Evolutionary conservation across 1,140 invertebrate species (phyloP), one percentile per base, ranked within the genome.

Genomic region (Chelonus insularis): DNA sequence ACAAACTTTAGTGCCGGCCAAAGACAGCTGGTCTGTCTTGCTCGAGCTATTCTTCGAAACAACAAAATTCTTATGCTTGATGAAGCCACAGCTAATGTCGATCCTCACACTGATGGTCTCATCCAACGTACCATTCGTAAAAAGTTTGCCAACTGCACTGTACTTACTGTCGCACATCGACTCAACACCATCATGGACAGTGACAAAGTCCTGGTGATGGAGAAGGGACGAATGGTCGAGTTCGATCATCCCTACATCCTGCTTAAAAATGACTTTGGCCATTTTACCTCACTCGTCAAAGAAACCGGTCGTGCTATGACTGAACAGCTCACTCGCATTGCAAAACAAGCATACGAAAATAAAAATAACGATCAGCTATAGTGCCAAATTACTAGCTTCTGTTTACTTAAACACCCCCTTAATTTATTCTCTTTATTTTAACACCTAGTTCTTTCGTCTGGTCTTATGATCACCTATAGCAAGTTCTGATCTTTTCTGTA

Each of bases 81-180:
- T 70, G 91, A 93, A 77, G 91, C 91, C 0, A 92, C 91, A 0
- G 90, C 91, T 1, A 88, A 90, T 55, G 87, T 93, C 1, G 91
- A 92, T 74, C 77, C 82, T 0, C 76, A 88, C 80, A 84, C 82
- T 0, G 83, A 83, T 57, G 68, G 73, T 9, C 69, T 84, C 1
- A 83, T 84, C 58, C 83, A 85, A 58, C 68, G 66, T 9, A 84
- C 83, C 0, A 85, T 85, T 50, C 69, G 83, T 12, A 77, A 69
- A 0, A 84, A 83, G 65, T 85, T 85, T 54, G 68, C 68, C 0
- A 56, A 67, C 0, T 84, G 82, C 20, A 89, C 88, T 0, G 86
- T 89, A 25, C 72, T 89, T 5, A 88, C 87, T 0, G 85, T 89
- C 29, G 88, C 87, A 29, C 88, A 90, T 75, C 74, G 85, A 60